phyloP scores from a whole-genome alignment of 2,113 vertebrate species.

The Eclectus roratus region DNA sequence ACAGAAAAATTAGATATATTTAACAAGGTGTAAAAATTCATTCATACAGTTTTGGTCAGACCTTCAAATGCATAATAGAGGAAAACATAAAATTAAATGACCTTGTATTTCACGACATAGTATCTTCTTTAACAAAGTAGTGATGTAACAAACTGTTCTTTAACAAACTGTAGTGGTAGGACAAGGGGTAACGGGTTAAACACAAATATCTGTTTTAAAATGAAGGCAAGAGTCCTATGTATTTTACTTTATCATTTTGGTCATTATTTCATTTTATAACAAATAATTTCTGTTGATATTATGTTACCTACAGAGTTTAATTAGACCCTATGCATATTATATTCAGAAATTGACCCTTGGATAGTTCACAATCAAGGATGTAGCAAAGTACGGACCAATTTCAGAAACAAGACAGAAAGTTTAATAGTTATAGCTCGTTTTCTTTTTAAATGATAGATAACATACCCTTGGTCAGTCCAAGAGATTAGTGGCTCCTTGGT shows the following conservation, averaged over 20 bases:
- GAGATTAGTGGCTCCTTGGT: neutral
- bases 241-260: neutral
- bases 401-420: neutral
- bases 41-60: neutral
- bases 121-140: too few species aligned
- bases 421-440: neutral
- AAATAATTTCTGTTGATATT: neutral
- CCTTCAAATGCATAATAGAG: neutral
- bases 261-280: neutral
- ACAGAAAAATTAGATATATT: neutral
- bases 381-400: neutral
- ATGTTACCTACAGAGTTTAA: neutral
- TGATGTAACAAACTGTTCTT: too few species aligned
- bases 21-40: neutral
- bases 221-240: accelerated
- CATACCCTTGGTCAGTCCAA: neutral
- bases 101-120: neutral
- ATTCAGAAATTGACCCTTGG: neutral
- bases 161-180: too few species aligned
- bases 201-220: neutral
- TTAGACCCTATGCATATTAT: neutral
- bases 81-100: neutral
- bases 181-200: neutral
- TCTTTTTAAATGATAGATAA: neutral
- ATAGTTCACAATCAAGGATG: neutral